Percentiles rank a stretch among this genome's conserved stretches.
Evolutionary conservation across 2,797 vertebrate species (phyloP).

Genomic region (Lagorchestes hirsutus): DNA sequence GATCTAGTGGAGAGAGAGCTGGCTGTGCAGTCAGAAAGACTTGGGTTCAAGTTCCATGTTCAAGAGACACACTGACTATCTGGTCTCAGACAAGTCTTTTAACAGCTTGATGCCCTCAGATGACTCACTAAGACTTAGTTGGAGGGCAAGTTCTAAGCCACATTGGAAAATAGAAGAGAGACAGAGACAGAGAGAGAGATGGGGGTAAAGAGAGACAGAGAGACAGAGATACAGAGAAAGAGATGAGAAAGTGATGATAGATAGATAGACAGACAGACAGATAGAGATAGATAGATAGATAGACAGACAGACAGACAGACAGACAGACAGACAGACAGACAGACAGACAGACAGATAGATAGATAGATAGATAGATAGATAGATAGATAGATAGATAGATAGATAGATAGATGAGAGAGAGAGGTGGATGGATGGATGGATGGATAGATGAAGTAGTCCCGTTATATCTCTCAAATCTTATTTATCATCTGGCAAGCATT

Average conservation of each 20-base stretch:
- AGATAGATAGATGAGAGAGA: no score
- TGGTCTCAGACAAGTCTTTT: neutral
- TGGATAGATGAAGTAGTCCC: neutral
- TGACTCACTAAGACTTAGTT: neutral
- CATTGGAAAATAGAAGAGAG: neutral
- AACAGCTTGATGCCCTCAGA: neutral
- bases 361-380: no score
- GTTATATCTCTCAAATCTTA: neutral
- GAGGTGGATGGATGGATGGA: no score
- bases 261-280: neutral
- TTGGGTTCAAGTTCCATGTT: neutral
- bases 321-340: no score
- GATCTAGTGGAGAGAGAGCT: neutral
- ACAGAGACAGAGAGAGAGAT: neutral
- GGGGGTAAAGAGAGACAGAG: no score
- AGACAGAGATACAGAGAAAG: no score
- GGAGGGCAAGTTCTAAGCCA: neutral
- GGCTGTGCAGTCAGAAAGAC: neutral
- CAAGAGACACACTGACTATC: neutral
- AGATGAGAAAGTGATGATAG: no score
- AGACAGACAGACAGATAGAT: no score
- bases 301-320: no score
- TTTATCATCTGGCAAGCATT: neutral
- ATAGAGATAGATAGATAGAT: no score
- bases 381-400: no score